Base-by-base conservation (phyloP, 2,888 invertebrate genomes). In the Limenitis arthemis region DNA sequence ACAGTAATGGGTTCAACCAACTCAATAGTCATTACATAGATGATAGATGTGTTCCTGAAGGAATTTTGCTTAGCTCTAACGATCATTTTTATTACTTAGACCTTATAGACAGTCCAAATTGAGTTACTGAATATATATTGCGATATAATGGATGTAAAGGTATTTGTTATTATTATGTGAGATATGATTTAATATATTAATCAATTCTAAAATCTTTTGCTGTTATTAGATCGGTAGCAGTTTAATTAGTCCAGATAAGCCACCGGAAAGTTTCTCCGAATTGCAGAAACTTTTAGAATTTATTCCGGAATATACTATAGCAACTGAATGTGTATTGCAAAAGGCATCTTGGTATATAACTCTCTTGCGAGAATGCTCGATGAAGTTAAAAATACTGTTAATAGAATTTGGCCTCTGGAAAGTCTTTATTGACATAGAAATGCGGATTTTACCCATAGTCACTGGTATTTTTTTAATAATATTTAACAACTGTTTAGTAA, bases 361-460 rank as follows among this genome's bases (percentile, higher is more conserved):
- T 0, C 59, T 75, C 28, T 52, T 86, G 53, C 68, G 62, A 11
- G 68, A 69, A 3, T 72, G 77, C 37, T 67, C 65, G 30, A 37
- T 5, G 1, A 66, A 46, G n/a, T 55, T 78, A 9, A 62, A 55
- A 4, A 41, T 8, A 0, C 47, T 64, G 47, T 67, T 87, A 32
- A 49, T 61, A 0, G 70, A 77, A 20, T 62, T 72, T 1, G 64
- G 68, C 1, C 53, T 86, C 49, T 83, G 81, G 84, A 69, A 66
- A n/a, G 66, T 87, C 3, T 87, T 86, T 54, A 59, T 68, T 1
- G 68, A 79, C 5, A 72, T 87, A n/a, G 88, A 88, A 64, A 84
- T 83, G 77, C 73, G 66, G 44, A 64, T 87, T 12, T 54, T 81
- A 38, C 82, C 86, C 20, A 73, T 87, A 29, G 69, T 88, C 55